Conservation (phyloP, 2,113 vertebrate genomes). For the Arvicanthis niloticus region DNA sequence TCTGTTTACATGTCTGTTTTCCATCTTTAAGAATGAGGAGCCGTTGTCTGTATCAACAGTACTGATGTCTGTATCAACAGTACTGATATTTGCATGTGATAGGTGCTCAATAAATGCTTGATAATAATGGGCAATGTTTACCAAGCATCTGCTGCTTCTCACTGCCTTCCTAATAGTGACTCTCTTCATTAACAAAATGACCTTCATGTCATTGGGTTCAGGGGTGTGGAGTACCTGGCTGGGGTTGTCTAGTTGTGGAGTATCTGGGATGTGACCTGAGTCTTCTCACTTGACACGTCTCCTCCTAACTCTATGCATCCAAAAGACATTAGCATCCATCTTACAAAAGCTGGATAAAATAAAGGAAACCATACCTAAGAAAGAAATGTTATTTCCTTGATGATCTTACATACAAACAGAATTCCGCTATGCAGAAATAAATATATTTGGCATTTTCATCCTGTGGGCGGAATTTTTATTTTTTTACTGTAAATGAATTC, state of each 20-base stretch:
- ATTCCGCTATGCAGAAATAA: conserved; percentile 25
- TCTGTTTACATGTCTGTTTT: neutral
- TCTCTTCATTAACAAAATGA: neutral
- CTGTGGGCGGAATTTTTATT: conserved; percentile 34
- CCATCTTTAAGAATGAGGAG: neutral
- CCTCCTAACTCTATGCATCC: neutral
- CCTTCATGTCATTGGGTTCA: neutral
- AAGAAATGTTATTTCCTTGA: conserved; percentile 16
- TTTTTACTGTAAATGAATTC: conserved; percentile 44
- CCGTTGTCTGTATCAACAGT: neutral
- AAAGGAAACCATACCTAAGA: conserved; percentile 36
- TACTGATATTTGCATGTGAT: neutral
- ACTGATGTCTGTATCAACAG: neutral
- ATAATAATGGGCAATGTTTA: neutral
- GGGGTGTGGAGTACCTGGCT: neutral
- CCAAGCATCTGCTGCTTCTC: neutral
- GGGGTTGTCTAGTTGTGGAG: neutral
- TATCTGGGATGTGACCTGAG: neutral
- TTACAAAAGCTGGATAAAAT: neutral
- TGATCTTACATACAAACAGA: conserved; percentile 48
- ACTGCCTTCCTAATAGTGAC: neutral
- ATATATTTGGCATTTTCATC: neutral
- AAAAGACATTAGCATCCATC: neutral
- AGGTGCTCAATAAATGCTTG: neutral
- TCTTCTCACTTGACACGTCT: neutral